Conservation (phyloP, 2,888 invertebrate genomes). For the Eupithecia subumbrata region DNA sequence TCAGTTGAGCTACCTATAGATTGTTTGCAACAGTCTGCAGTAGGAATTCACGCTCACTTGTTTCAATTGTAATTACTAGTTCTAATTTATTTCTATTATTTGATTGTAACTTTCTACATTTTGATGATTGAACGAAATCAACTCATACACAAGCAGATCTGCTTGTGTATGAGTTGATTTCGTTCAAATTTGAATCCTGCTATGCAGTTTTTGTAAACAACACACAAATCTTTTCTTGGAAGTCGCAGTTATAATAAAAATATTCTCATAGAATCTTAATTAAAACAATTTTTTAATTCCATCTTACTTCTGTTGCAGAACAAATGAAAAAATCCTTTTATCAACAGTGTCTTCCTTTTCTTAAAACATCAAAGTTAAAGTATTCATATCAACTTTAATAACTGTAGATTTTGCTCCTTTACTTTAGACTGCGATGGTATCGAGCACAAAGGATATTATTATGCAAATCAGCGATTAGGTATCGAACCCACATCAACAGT, state of each 20-base stretch:
- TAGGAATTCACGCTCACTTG: too few relatives aligned
- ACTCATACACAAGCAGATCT: too few relatives aligned
- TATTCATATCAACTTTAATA: conserved; percentile 23
- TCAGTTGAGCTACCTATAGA: too few relatives aligned
- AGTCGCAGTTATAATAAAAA: not conserved
- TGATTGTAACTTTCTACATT: too few relatives aligned
- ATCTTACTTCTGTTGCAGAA: not conserved
- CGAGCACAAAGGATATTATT: conserved; percentile 62
- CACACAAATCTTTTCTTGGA: not conserved
- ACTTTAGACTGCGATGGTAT: conserved; percentile 41
- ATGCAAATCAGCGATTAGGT: conserved; percentile 63
- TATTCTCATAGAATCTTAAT: not conserved
- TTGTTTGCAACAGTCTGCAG: too few relatives aligned
- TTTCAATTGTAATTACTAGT: too few relatives aligned
- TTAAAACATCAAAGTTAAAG: conserved; percentile 15
- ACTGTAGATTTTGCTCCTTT: conserved; percentile 20
- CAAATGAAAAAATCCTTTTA: not conserved
- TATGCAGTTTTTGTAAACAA: not conserved
- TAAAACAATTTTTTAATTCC: not conserved
- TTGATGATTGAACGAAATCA: too few relatives aligned
- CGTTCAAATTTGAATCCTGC: not conserved
- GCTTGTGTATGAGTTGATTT: too few relatives aligned
- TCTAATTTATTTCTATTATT: too few relatives aligned
- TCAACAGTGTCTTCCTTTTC: not conserved
- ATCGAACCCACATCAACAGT: conserved; percentile 67